Base-by-base conservation (phyloP, 2,888 invertebrate species). In the Cyclophora albipunctata region DNA sequence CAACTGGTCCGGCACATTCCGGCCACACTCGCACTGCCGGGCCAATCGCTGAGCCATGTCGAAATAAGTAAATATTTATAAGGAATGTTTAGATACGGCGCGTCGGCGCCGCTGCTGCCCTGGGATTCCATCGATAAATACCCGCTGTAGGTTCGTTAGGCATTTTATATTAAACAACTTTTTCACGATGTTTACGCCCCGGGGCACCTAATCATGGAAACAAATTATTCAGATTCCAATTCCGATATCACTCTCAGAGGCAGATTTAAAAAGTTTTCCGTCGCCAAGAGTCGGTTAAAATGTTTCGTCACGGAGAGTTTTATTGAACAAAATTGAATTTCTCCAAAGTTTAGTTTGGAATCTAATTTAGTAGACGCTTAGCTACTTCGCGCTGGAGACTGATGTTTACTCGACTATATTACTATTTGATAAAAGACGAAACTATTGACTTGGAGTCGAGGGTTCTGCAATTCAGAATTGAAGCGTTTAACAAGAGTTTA, bases 111-210 rank as follows among this genome's bases (percentile, higher is more conserved):
- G 37, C 4, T 37, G 5, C 37, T 5, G 43, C 53, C 45, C 53
- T 57, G 50, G 57, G 64, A 66, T 68, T 66, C 64, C 58, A 58
- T 51, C 58, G 55, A 64, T 64, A 64, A 67, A 67, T 67, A 60
- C 53, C 52, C 33, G 55, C 54, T 49, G 56, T 57, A 54, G 52
- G 53, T 54, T 51, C 50, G 54, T 54, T 54, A 57, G 52, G 54
- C 51, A 58, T 54, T 58, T 58, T 55, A 53, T 57, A 58, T 53
- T 54, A 55, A 54, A 58, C 50, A 58, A 58, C 55, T 58, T 58
- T 58, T 53, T 55, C 49, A 49, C 51, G 52, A 51, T 58, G 52
- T 58, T 55, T 54, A 54, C 53, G 52, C 52, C 44, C 33, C 41
- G 41, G 7, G 42, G 47, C 47, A 48, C 40, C 43, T 51, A 47